phyloP scores from a whole-genome alignment of 1,140 invertebrate genomes.

The Trichonephila clavipes region DNA sequence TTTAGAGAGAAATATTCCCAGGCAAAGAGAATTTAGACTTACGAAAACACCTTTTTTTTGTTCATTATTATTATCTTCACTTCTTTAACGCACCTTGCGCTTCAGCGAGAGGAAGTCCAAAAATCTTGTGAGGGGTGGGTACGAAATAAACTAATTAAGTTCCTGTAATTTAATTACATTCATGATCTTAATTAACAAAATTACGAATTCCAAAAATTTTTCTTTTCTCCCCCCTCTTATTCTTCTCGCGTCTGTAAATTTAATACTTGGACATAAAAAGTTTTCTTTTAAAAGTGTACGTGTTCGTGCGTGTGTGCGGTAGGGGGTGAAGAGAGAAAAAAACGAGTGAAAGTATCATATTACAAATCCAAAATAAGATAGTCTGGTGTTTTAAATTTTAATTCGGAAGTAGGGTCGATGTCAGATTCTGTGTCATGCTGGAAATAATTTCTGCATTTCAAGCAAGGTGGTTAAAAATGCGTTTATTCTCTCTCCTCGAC shows the following conservation, averaged over 20 bases:
- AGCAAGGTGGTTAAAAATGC: background rate
- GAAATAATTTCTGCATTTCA: slow-evolving; percentile 58
- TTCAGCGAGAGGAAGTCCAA: slow-evolving; percentile 31
- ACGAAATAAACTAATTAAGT: slow-evolving; percentile 69
- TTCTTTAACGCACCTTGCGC: slow-evolving; percentile 48
- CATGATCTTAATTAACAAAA: slow-evolving; percentile 76
- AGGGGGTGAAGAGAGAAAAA: background rate
- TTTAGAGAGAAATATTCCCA: slow-evolving; percentile 29
- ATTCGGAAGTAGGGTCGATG: slow-evolving; percentile 46
- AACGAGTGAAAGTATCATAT: slow-evolving; percentile 40
- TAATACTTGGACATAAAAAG: slow-evolving; percentile 41
- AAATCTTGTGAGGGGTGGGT: slow-evolving; percentile 30
- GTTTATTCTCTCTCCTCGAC: slow-evolving; percentile 31
- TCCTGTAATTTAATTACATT: slow-evolving; percentile 76
- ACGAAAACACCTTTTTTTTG: slow-evolving; percentile 27
- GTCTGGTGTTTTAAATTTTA: slow-evolving; percentile 67
- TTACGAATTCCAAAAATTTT: slow-evolving; percentile 63
- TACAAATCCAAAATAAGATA: slow-evolving; percentile 49
- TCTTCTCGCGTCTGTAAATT: slow-evolving; percentile 25
- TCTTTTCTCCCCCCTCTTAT: background rate
- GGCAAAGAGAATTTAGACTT: slow-evolving; percentile 42
- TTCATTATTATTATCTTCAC: background rate
- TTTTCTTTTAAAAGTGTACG: background rate
- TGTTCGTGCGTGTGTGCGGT: background rate
- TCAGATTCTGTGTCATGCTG: slow-evolving; percentile 41